Evolutionary conservation across 2,113 vertebrate genomes (phyloP).

Genomic region (Damaliscus lunatus): DNA sequence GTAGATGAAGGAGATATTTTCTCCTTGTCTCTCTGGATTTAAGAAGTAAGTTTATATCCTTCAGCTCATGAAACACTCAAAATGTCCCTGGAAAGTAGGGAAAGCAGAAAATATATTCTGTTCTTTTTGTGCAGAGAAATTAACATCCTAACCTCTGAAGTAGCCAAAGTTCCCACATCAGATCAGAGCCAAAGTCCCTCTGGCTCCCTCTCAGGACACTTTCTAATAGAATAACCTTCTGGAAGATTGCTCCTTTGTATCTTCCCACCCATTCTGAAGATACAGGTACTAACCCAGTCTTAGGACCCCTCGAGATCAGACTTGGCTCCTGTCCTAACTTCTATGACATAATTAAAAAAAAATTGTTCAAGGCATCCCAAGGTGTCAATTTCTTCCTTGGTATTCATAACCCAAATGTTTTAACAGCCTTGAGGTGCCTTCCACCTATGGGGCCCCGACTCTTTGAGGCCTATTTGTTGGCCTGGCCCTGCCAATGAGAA

Average conservation of each 20-base stretch:
- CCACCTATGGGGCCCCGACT: neutral
- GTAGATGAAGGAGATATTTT: neutral
- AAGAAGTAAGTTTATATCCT: neutral
- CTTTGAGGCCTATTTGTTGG: slow-evolving; percentile 38
- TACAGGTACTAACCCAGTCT: neutral
- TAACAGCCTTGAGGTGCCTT: slow-evolving; percentile 22
- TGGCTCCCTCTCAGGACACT: neutral
- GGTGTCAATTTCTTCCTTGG: slow-evolving; percentile 4
- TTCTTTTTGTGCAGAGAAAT: neutral
- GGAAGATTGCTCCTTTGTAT: neutral
- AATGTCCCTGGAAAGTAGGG: neutral
- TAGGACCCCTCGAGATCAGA: neutral
- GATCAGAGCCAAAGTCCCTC: neutral
- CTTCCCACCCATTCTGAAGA: neutral
- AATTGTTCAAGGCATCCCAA: neutral
- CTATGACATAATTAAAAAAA: neutral
- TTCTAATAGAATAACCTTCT: neutral
- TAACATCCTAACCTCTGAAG: neutral
- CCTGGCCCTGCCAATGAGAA: slow-evolving; percentile 41
- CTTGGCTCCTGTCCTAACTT: neutral
- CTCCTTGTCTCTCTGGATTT: neutral
- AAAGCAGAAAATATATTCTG: neutral
- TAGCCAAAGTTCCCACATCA: neutral
- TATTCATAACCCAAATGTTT: slow-evolving; percentile 46
- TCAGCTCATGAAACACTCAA: neutral